Percentiles rank a stretch among this genome's conserved stretches.
Evolutionary conservation across 2,888 invertebrate species (phyloP).

Genomic region (Elegia similella): DNA sequence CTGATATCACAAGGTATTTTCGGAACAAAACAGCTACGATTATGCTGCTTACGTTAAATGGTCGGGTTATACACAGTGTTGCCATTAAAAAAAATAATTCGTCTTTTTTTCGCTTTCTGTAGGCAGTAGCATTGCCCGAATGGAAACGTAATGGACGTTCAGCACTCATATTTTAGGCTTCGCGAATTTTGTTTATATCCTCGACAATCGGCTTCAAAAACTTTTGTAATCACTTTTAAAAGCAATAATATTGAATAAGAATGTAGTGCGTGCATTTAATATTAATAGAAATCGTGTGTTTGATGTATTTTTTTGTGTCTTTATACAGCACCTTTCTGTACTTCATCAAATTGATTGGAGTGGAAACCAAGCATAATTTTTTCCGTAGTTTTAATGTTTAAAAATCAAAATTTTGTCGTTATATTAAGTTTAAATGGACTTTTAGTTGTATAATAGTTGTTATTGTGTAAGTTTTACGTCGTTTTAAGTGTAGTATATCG

Average conservation of each 20-base stretch:
- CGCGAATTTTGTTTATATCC: conserved; percentile 78
- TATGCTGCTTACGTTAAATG: conserved; percentile 28
- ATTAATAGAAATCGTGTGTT: conserved; percentile 55
- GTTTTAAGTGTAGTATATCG: conserved; percentile 35
- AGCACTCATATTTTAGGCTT: conserved; percentile 57
- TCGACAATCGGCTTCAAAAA: conserved; percentile 73
- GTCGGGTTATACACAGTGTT: conserved; percentile 51
- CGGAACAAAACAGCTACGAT: conserved; percentile 32
- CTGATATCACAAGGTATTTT: conserved; percentile 6
- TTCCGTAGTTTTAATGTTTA: conserved; percentile 45
- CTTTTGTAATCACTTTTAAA: conserved; percentile 76
- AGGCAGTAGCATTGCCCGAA: conserved; percentile 75
- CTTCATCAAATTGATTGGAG: conserved; percentile 45
- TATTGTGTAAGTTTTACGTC: conserved; percentile 49
- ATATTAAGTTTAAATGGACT: conserved; percentile 46
- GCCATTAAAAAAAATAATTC: conserved; percentile 64
- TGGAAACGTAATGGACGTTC: conserved; percentile 77
- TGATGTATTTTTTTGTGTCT: conserved; percentile 51
- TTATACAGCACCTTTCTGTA: conserved; percentile 47
- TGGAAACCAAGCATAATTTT: conserved; percentile 35
- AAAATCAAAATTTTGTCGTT: conserved; percentile 39
- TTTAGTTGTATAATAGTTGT: conserved; percentile 44
- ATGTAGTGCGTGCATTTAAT: conserved; percentile 69
- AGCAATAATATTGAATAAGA: conserved; percentile 52
- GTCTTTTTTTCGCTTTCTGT: conserved; percentile 65